Conservation (phyloP, 2,888 invertebrate species). For the Dioctria rufipes region DNA sequence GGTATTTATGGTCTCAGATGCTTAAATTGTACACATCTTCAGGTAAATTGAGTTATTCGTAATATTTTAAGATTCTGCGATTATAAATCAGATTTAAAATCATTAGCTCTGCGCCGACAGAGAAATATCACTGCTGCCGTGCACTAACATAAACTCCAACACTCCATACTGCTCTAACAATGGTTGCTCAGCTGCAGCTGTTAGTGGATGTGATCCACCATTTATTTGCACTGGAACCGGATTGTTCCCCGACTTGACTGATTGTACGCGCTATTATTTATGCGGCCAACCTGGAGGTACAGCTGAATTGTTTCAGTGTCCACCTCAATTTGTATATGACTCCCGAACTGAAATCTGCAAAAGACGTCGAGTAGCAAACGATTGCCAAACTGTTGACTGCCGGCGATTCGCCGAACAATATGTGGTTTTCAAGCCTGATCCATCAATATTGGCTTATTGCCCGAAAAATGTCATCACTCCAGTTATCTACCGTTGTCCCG, state of each 20-base stretch:
- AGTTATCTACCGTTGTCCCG: slow-evolving; percentile 42
- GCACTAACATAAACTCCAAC: background rate
- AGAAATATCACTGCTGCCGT: background rate
- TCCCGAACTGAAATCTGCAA: slow-evolving; percentile 45
- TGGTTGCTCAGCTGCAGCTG: background rate
- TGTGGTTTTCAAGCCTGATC: slow-evolving; percentile 31
- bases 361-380: background rate
- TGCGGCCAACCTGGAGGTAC: slow-evolving; percentile 42
- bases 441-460: slow-evolving; percentile 18
- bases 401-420: slow-evolving; percentile 4
- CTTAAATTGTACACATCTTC: slow-evolving; percentile 2
- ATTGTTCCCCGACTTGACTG: slow-evolving; percentile 65
- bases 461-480: background rate
- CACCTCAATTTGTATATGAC: slow-evolving; percentile 51
- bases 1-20: slow-evolving; percentile 13
- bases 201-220: background rate
- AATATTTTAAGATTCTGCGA: background rate
- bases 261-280: slow-evolving; percentile 56
- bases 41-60: background rate
- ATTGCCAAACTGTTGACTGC: slow-evolving; percentile 56
- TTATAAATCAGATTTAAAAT: background rate
- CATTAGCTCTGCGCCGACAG: slow-evolving; percentile 13
- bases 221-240: slow-evolving; percentile 67
- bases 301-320: slow-evolving; percentile 50
- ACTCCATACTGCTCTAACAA: slow-evolving; percentile 4